Evolutionary conservation across 2,888 invertebrate species (phyloP), one percentile per base, ranked within the genome.

Genomic region (Meloe dianella): DNA sequence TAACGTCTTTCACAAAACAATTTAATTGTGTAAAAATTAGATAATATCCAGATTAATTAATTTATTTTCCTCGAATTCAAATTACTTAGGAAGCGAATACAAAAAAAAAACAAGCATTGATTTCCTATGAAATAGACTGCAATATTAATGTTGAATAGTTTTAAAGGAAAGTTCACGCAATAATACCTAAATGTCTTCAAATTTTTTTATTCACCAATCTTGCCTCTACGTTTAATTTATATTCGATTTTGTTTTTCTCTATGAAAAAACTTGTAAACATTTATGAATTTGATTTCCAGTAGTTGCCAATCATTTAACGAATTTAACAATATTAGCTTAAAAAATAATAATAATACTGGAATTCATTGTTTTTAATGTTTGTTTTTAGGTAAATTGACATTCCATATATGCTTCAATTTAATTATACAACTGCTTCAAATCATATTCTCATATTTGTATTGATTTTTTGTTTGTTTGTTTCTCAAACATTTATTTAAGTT

Each of bases 321-420:
- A n/a, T n/a, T n/a, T n/a, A n/a, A n/a, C n/a, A n/a, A n/a, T n/a
- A n/a, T n/a, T n/a, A n/a, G n/a, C n/a, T n/a, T n/a, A n/a, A n/a
- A n/a, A n/a, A n/a, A n/a, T n/a, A n/a, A n/a, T n/a, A n/a, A n/a
- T n/a, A 14, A 12, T 35, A 35, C 32, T 32, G 32, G 32, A 32
- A 41, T 17, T 41, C 5, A 35, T 4, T 35, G 35, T 35, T 41
- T 41, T 41, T 41, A 41, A 41, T 35, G 35, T 35, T 41, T 41
- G 5, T 51, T 10, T 51, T 51, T 51, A 12, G 12, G 29, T 64
- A 51, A 61, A 60, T 51, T 41, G 12, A 60, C 63, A 61, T 57
- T 57, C 51, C 56, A 64, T 29, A 17, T 10, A 24, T 7, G 54
- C 54, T 54, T 29, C 30, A 54, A 30, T 38, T 61, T 61, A 57